Conservation (phyloP, 2,888 invertebrate genomes). For the Hymenopus coronatus region DNA sequence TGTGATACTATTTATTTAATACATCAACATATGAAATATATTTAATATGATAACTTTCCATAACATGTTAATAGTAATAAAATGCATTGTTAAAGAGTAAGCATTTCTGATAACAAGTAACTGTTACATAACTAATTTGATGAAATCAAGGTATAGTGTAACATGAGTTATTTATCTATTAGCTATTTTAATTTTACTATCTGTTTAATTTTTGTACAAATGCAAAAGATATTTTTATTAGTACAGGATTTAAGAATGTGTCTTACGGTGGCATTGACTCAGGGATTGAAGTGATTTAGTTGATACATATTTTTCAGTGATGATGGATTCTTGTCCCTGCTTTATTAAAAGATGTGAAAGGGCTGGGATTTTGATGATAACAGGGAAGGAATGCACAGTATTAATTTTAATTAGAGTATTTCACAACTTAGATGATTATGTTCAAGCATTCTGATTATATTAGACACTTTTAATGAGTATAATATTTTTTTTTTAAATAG, state of each 20-base stretch:
- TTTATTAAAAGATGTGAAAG: neutral
- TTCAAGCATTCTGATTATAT: neutral
- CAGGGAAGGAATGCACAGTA: neutral
- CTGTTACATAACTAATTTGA: neutral
- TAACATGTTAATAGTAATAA: neutral
- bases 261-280: constrained; percentile 4
- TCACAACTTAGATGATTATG: neutral
- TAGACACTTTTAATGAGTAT: neutral
- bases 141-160: neutral
- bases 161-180: neutral
- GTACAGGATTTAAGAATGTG: neutral
- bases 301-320: neutral
- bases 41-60: neutral
- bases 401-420: neutral
- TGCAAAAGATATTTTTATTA: constrained; percentile 1
- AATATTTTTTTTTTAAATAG: no score
- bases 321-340: neutral
- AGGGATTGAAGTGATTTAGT: constrained; percentile 1
- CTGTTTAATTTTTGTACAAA: neutral
- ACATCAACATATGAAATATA: neutral
- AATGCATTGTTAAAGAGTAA: neutral
- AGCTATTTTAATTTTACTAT: neutral
- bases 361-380: neutral
- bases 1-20: neutral
- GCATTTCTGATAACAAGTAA: neutral